A percentile compares a stretch with the other conserved stretches of the same genome.
Evolutionary conservation across 2,113 vertebrate species (phyloP).

Genomic region (Zootoca vivipara): DNA sequence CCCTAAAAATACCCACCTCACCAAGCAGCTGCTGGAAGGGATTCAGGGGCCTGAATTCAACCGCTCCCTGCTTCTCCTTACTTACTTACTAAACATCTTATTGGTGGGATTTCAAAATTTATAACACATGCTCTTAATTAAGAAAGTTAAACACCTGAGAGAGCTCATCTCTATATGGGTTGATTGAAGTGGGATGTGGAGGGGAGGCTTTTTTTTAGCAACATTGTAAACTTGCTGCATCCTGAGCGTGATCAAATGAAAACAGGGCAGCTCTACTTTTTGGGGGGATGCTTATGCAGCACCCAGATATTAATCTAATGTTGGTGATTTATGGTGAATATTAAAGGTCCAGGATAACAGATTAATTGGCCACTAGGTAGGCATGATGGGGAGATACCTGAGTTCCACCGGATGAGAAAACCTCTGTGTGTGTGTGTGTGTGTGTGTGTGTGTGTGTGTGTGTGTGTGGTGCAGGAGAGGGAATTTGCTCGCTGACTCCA

Average conservation of each 20-base stretch:
- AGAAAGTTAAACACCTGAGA: background rate
- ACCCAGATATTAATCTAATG: constrained; percentile 1
- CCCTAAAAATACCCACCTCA: background rate
- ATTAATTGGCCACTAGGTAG: background rate
- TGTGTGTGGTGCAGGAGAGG: constrained; percentile 20
- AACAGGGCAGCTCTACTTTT: background rate
- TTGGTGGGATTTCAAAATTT: background rate
- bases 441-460: too few relatives aligned
- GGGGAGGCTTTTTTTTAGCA: background rate
- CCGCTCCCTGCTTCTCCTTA: background rate
- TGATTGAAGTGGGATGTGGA: background rate
- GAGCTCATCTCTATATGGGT: background rate
- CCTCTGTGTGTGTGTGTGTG: too few relatives aligned
- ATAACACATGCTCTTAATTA: too few relatives aligned
- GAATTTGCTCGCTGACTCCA: background rate
- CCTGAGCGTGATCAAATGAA: background rate
- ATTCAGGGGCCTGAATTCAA: background rate
- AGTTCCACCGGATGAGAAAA: background rate
- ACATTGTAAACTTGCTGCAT: background rate
- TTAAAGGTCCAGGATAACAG: background rate
- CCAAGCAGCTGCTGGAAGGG: background rate
- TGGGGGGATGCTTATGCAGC: background rate
- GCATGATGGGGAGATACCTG: background rate
- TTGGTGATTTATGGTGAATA: background rate
- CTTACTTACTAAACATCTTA: background rate